Evolutionary conservation across 2,797 vertebrate species (phyloP).

Genomic region (Betta splendens): DNA sequence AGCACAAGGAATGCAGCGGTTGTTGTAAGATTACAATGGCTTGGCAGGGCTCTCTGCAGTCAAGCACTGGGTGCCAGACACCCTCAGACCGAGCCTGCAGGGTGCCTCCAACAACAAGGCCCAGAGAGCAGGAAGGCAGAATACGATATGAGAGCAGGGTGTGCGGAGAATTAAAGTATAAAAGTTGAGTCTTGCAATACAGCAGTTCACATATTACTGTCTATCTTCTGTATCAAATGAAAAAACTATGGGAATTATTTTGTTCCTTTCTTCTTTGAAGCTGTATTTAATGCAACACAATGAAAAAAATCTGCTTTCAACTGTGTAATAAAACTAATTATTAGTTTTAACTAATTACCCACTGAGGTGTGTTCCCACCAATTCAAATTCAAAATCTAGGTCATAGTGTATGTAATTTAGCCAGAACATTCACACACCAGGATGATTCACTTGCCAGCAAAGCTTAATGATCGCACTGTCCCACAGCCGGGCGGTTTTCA

Average conservation of each 20-base stretch:
- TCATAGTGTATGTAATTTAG: no score
- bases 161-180: slow-evolving; percentile 24
- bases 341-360: no score
- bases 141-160: slow-evolving; percentile 40
- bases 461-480: no score
- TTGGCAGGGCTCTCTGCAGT: slow-evolving; percentile 68
- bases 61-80: slow-evolving; percentile 61
- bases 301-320: no score
- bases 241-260: slow-evolving; percentile 9
- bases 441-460: no score
- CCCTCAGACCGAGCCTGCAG: slow-evolving; percentile 60
- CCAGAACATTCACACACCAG: no score
- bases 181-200: slow-evolving; percentile 14
- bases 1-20: slow-evolving; percentile 72
- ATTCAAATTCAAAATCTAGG: no score
- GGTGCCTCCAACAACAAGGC: slow-evolving; percentile 47
- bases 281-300: background rate
- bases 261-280: background rate
- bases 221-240: slow-evolving; percentile 13
- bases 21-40: slow-evolving; percentile 78
- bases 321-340: no score
- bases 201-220: background rate
- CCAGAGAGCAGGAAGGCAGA: slow-evolving; percentile 40
- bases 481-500: no score
- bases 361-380: no score